Evolutionary conservation across 2,888 invertebrate genomes (phyloP).

Genomic region (Axea sp.): DNA sequence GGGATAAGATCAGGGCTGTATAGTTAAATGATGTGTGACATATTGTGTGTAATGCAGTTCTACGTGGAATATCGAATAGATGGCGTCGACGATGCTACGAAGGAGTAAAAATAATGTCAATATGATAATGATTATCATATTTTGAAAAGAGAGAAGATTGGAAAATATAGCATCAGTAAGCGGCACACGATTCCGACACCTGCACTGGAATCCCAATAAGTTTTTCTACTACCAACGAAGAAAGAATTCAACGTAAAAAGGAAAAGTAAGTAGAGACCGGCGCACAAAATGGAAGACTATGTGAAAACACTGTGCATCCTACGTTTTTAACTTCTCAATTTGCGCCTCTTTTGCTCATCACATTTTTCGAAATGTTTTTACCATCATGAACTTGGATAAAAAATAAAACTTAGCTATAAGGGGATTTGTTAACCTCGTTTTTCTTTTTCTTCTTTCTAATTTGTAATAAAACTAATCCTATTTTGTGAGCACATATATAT

Average conservation of each 20-base stretch:
- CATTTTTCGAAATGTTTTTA: slow-evolving; percentile 22
- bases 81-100: slow-evolving; percentile 18
- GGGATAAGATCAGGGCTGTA: slow-evolving; percentile 51
- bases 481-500: too few species aligned
- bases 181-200: slow-evolving; percentile 74
- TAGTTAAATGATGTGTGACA: slow-evolving; percentile 58
- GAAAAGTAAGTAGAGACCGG: slow-evolving; percentile 27
- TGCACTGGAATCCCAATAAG: slow-evolving; percentile 75
- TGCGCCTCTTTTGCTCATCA: slow-evolving; percentile 4
- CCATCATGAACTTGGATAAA: not conserved
- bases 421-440: too few species aligned
- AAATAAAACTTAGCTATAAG: too few species aligned
- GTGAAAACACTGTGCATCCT: slow-evolving; percentile 36
- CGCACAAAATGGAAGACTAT: slow-evolving; percentile 38
- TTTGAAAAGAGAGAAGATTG: slow-evolving; percentile 56
- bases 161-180: slow-evolving; percentile 69
- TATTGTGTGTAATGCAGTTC: slow-evolving; percentile 51
- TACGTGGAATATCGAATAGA: slow-evolving; percentile 56
- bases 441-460: too few species aligned
- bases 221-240: slow-evolving; percentile 67
- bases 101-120: slow-evolving; percentile 68
- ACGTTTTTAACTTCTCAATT: slow-evolving; percentile 54
- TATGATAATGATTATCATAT: slow-evolving; percentile 74
- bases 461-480: too few species aligned
- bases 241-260: slow-evolving; percentile 42